Conservation (phyloP, 2,888 invertebrate genomes). For the Watsonalla cultraria region DNA sequence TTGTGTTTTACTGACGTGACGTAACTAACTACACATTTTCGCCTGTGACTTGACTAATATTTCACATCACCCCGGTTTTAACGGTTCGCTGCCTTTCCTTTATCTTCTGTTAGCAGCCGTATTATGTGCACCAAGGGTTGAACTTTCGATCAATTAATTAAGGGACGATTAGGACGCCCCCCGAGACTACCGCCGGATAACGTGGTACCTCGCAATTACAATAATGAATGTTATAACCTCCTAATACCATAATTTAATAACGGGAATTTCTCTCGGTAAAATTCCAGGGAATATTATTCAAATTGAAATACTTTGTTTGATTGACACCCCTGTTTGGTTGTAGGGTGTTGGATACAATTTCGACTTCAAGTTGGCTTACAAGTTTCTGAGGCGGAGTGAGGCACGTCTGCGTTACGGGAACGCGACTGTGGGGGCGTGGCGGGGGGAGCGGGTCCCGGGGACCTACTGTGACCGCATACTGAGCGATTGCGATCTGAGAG, state of each 20-base stretch:
- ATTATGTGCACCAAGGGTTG: slow-evolving; percentile 70
- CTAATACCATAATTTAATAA: slow-evolving; percentile 51
- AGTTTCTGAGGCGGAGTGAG: slow-evolving; percentile 87
- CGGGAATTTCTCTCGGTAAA: slow-evolving; percentile 20
- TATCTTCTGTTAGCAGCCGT: slow-evolving; percentile 69
- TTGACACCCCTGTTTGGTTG: slow-evolving; percentile 37
- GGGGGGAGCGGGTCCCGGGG: slow-evolving; percentile 86
- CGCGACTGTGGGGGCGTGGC: slow-evolving; percentile 84
- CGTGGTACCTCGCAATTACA: slow-evolving; percentile 51
- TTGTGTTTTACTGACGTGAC: slow-evolving; percentile 67
- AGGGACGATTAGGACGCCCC: slow-evolving; percentile 63
- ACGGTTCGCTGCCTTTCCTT: slow-evolving; percentile 67
- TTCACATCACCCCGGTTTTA: slow-evolving; percentile 70
- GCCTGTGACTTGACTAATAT: slow-evolving; percentile 72
- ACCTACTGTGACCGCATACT: slow-evolving; percentile 90
- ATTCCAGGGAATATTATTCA: background rate
- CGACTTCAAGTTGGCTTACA: slow-evolving; percentile 91
- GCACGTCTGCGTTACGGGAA: slow-evolving; percentile 88
- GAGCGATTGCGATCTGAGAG: slow-evolving; percentile 84
- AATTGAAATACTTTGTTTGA: slow-evolving; percentile 8
- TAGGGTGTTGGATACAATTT: slow-evolving; percentile 88
- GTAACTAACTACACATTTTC: slow-evolving; percentile 69
- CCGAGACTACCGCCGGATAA: slow-evolving; percentile 46
- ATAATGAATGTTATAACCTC: slow-evolving; percentile 59
- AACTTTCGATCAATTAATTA: slow-evolving; percentile 78